Evolutionary conservation across 2,113 vertebrate genomes (phyloP), one percentile per base, ranked within the genome.

Genomic region (Eidolon helvum): DNA sequence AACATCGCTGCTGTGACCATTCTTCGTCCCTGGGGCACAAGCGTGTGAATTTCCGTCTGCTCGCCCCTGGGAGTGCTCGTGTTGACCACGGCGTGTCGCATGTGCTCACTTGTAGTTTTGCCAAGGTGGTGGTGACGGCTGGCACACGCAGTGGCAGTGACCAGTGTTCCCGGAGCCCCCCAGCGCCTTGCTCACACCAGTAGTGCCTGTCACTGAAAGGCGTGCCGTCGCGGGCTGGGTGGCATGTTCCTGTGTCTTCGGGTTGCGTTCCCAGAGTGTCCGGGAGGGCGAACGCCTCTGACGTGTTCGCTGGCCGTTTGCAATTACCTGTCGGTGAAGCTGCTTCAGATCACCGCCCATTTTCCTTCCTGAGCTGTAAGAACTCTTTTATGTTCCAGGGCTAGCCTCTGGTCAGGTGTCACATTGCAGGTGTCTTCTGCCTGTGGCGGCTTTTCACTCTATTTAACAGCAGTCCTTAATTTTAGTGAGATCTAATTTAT

Each of bases 111-210:
- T 9, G 16, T 7, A 14, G 57, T 21, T 50, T 30, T 26, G 10
- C 53, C n/a, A 0, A 11, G 7, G 69, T 4, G 43, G 19, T 38
- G 2, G 14, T 22, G 69, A 1, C 5, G 24, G 2, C 14, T 22
- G 6, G 2, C 61, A 35, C 5, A 0, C 71, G 30, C 11, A 6
- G 7, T 21, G 24, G 40, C 55, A 2, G 43, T 6, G 12, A 3
- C 2, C 0, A 16, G 40, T 21, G 0, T 5, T 5, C 24, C 26
- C 30, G 9, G 1, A 10, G 83, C 33, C 16, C 33, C 16, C 4
- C n/a, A 2, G 7, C 59, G 40, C 21, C 65, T 72, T 0, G 26
- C 40, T 50, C 40, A 7, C 75, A 16, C 33, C 1, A 0, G 0
- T 10, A 3, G 0, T 2, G 24, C 33, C 57, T 0, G 10, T 28